Evolutionary conservation across 2,797 vertebrate genomes (phyloP), one percentile per base, ranked within the genome.

Genomic region (Melanotaenia nigrans): DNA sequence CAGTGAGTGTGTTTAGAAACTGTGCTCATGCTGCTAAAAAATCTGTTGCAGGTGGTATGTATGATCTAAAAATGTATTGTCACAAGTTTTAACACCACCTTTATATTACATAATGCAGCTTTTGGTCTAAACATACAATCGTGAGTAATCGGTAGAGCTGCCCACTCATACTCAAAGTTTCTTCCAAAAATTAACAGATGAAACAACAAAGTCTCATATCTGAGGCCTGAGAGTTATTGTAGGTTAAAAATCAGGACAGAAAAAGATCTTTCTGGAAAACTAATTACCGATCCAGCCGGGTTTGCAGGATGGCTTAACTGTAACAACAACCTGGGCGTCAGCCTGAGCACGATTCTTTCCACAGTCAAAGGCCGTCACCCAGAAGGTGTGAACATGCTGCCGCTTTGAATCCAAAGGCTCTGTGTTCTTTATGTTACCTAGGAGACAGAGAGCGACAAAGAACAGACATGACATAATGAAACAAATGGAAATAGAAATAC

Each of bases 401-500:
- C 89, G 95, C 57, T 96, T 98, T 18, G 96, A 97, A 83, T 99
- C 97, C 84, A 99, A 87, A 2, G 97, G 96, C 92, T 99, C 98
- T 0, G 97, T 99, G 91, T 99, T 99, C 92, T 98, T 98, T 0
- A 99, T 99, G 93, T 99, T 99, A 58, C 98, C 98, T 99, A 90
- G 71, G 82, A 88, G 81, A 84, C 73, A 20, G 66, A 73, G 54
- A 60, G 40, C 62, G 40, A 79, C 61, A 77, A 64, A 80, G 22
- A 62, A 57, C 76, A 25, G 73, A 61, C 22, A 51, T 66, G 65
- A 80, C 76, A 76, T 51, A 24, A 79, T 62, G 57, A 77, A 68
- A 74, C 55, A 71, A 58, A 68, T 25, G 58, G 61, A 76, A 58
- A 73, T 59, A 70, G 71, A 81, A 85, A 80, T 65, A 78, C 73